Evolutionary conservation across 2,888 invertebrate genomes (phyloP).

Genomic region (Monochamus alternatus): DNA sequence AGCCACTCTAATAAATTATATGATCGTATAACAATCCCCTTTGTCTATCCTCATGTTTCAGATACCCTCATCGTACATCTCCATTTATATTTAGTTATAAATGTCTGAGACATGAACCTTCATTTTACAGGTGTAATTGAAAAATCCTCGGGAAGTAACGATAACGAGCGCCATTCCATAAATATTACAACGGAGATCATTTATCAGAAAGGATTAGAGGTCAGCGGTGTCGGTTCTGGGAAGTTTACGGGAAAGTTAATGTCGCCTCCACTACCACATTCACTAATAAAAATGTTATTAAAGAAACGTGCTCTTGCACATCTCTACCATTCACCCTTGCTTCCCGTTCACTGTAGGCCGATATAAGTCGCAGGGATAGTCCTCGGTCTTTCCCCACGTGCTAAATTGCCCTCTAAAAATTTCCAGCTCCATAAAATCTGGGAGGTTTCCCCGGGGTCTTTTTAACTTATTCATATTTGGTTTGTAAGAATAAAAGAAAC

Average conservation of each 20-base stretch:
- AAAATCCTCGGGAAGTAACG: conserved; percentile 40
- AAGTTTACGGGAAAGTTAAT: conserved; percentile 67
- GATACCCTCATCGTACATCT: too few species aligned
- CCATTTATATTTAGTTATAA: too few species aligned
- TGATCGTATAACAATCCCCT: too few species aligned
- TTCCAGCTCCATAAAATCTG: conserved; percentile 40
- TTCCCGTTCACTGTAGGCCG: conserved; percentile 47
- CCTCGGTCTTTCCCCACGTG: conserved; percentile 47
- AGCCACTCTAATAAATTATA: too few species aligned
- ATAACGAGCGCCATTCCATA: conserved; percentile 63
- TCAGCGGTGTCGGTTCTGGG: conserved; percentile 62
- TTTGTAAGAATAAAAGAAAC: conserved; percentile 24
- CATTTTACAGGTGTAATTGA: conserved; percentile 5
- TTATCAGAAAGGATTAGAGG: conserved; percentile 64
- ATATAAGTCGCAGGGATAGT: conserved; percentile 44
- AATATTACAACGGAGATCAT: conserved; percentile 62
- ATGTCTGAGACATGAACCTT: too few species aligned
- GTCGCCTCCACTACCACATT: conserved; percentile 66
- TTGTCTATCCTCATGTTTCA: too few species aligned
- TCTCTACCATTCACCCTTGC: conserved; percentile 48
- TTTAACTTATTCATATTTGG: conserved; percentile 45
- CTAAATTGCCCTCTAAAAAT: conserved; percentile 50
- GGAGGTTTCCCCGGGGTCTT: conserved; percentile 30
- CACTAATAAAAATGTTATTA: conserved; percentile 70
- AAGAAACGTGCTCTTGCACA: conserved; percentile 64